Conservation (phyloP, 2,888 invertebrate genomes). For the Sthenelais limicola region DNA sequence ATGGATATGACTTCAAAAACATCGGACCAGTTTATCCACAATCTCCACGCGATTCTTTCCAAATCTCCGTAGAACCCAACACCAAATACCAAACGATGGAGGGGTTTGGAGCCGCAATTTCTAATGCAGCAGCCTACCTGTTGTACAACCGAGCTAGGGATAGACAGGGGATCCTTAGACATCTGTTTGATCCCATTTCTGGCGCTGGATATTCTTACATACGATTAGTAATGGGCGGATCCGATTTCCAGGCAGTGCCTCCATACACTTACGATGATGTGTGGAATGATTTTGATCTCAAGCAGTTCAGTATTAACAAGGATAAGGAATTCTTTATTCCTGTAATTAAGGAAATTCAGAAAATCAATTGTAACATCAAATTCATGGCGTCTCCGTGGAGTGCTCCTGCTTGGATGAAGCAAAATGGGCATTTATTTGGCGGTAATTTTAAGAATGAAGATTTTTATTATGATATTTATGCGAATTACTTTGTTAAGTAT, state of each 20-base stretch:
- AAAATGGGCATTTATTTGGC: background rate
- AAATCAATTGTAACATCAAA: slow-evolving; percentile 43
- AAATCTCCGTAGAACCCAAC: slow-evolving; percentile 13
- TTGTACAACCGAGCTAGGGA: slow-evolving; percentile 42
- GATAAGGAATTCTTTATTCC: slow-evolving; percentile 48
- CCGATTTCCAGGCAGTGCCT: slow-evolving; percentile 47
- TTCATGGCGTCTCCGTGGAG: slow-evolving; percentile 50
- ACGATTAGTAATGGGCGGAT: slow-evolving; percentile 49
- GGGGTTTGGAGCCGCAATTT: slow-evolving; percentile 50
- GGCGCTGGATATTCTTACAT: slow-evolving; percentile 47
- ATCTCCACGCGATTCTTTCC: background rate
- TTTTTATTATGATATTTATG: slow-evolving; percentile 41
- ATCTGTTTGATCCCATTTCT: slow-evolving; percentile 41
- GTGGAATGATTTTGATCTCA: slow-evolving; percentile 41
- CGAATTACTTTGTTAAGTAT: slow-evolving; percentile 49
- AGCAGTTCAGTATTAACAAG: slow-evolving; percentile 45
- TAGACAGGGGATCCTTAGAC: slow-evolving; percentile 23
- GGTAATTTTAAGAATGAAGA: background rate
- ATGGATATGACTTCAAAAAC: slow-evolving; percentile 28
- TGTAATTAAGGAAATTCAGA: slow-evolving; percentile 43
- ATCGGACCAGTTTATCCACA: background rate
- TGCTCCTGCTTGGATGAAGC: slow-evolving; percentile 51
- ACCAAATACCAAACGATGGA: slow-evolving; percentile 43
- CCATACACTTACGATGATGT: slow-evolving; percentile 50
- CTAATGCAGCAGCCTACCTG: slow-evolving; percentile 45